Percentiles rank a stretch among this genome's conserved stretches.
Conservation (phyloP, 2,888 invertebrate genomes). For the Corythucha ciliata region DNA sequence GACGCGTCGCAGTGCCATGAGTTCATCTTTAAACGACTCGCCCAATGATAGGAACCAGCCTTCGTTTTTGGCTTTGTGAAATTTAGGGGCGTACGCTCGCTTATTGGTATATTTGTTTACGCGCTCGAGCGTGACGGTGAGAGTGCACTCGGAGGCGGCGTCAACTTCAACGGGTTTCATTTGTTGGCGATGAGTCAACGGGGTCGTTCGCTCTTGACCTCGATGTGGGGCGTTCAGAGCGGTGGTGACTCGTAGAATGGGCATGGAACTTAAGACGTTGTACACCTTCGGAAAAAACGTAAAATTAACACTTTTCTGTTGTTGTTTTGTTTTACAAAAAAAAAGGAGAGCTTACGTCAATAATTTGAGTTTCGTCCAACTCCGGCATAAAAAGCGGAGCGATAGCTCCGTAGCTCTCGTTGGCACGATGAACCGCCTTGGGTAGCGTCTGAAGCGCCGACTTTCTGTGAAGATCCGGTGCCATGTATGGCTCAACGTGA, state of each 20-base stretch:
- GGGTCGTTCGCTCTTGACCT: no score
- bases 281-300: slow-evolving; percentile 40
- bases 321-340: slow-evolving; percentile 8
- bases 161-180: slow-evolving; percentile 53
- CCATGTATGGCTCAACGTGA: slow-evolving; percentile 55
- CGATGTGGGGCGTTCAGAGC: no score
- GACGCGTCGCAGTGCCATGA: slow-evolving; percentile 73
- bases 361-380: slow-evolving; percentile 59
- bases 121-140: slow-evolving; percentile 39
- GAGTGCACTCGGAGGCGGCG: slow-evolving; percentile 63
- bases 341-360: slow-evolving; percentile 48
- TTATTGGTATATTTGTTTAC: slow-evolving; percentile 22
- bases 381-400: slow-evolving; percentile 53
- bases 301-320: not conserved
- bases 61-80: slow-evolving; percentile 84
- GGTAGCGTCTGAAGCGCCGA: slow-evolving; percentile 44
- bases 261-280: slow-evolving; percentile 51
- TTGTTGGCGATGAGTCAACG: no score
- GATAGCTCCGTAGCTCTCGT: slow-evolving; percentile 52
- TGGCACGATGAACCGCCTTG: slow-evolving; percentile 53
- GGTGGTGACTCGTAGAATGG: slow-evolving; percentile 52
- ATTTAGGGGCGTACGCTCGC: slow-evolving; percentile 25
- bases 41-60: slow-evolving; percentile 91
- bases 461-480: slow-evolving; percentile 41
- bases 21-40: slow-evolving; percentile 55